Evolutionary conservation across 2,888 invertebrate genomes (phyloP).

Genomic region (Trichopoda pennipes): DNA sequence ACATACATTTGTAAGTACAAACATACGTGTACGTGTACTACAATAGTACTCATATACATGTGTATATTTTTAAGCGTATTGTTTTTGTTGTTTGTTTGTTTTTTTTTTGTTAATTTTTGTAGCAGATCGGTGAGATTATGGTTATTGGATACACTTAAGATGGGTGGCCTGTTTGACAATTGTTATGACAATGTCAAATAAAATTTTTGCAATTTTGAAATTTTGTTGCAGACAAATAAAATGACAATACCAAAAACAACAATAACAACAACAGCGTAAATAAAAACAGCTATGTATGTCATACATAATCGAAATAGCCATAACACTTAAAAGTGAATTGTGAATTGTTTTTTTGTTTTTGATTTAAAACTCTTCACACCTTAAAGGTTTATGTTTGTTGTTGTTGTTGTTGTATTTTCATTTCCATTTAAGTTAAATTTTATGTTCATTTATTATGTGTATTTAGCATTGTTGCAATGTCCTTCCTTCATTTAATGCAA

Average conservation of each 20-base stretch:
- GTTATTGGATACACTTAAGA: slow-evolving; percentile 68
- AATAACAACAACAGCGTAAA: slow-evolving; percentile 16
- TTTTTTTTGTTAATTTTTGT: slow-evolving; percentile 26
- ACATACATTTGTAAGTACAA: neutral
- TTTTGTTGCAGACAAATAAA: slow-evolving; percentile 51
- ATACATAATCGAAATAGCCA: slow-evolving; percentile 37
- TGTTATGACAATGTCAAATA: slow-evolving; percentile 68
- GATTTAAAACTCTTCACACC: slow-evolving; percentile 63
- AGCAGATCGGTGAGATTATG: slow-evolving; percentile 63
- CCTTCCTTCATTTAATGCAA: slow-evolving; percentile 10
- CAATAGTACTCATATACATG: neutral
- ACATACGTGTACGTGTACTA: too few species aligned
- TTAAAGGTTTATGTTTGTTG: slow-evolving; percentile 20
- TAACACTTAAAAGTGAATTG: slow-evolving; percentile 56
- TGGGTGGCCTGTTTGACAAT: slow-evolving; percentile 66
- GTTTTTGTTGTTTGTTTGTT: slow-evolving; percentile 17
- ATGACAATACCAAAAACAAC: slow-evolving; percentile 9
- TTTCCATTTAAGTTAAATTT: slow-evolving; percentile 48
- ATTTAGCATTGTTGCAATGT: slow-evolving; percentile 39
- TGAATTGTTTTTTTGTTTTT: slow-evolving; percentile 28
- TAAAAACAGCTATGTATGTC: slow-evolving; percentile 8
- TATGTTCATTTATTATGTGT: slow-evolving; percentile 33
- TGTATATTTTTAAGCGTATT: neutral
- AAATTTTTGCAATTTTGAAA: slow-evolving; percentile 55
- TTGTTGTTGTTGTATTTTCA: slow-evolving; percentile 1